Percentiles rank a stretch among this genome's conserved stretches.
Evolutionary conservation across 2,797 vertebrate genomes (phyloP).

Genomic region (Phrynocephalus guinanensis): DNA sequence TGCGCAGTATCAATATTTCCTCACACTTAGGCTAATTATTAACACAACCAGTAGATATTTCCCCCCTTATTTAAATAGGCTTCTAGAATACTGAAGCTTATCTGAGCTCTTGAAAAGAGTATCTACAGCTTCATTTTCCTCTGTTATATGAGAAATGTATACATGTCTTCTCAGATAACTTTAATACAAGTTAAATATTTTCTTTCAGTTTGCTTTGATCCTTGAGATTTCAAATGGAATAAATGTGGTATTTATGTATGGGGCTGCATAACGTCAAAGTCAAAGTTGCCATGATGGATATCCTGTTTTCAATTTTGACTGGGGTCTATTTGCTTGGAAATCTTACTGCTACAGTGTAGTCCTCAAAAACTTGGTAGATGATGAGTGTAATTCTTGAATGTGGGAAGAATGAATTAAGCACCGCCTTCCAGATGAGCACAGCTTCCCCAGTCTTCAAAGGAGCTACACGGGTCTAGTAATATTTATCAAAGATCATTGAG

Average conservation of each 20-base stretch:
- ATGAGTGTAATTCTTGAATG: not conserved
- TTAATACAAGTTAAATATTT: too few species aligned
- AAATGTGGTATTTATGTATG: too few species aligned
- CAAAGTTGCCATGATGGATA: too few species aligned
- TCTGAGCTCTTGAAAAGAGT: slow-evolving; percentile 40
- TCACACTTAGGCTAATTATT: slow-evolving; percentile 67
- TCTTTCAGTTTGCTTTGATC: too few species aligned
- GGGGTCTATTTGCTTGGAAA: not conserved
- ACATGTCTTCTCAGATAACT: too few species aligned
- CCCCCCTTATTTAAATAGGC: not conserved
- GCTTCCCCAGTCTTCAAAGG: not conserved
- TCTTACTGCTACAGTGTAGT: not conserved
- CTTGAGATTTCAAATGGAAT: too few species aligned
- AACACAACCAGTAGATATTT: slow-evolving; percentile 45
- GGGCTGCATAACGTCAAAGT: too few species aligned
- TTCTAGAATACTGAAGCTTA: slow-evolving; percentile 59
- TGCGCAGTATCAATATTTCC: slow-evolving; percentile 9
- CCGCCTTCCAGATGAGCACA: not conserved
- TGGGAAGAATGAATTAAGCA: not conserved
- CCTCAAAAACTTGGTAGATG: not conserved
- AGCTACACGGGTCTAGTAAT: not conserved
- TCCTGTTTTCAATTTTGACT: not conserved
- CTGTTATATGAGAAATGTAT: too few species aligned
- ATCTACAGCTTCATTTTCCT: not conserved
- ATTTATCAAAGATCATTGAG: not conserved